A percentile compares a stretch with the other conserved stretches of the same genome.
These are phyloP conservation scores for Branchellion lobata DNA, from an alignment of 2,888 invertebrate genomes.

Conservation along the genomic window DNA sequence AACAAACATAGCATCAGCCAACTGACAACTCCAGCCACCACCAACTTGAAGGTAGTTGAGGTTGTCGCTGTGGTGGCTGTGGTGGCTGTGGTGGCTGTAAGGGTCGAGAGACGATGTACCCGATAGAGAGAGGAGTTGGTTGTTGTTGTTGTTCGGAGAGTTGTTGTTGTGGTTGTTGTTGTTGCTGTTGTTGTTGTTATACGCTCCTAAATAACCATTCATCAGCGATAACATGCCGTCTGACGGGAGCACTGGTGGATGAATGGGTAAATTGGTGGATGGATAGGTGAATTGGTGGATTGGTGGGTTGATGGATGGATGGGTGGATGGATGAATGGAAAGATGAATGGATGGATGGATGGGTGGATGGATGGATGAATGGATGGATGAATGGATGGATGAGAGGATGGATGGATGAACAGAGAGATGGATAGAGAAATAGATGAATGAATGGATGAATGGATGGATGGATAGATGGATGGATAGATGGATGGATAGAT, in stretches of 20 bases:
- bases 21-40: too few species aligned
- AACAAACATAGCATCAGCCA: too few species aligned
- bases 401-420: too few species aligned
- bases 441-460: too few species aligned
- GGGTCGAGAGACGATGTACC: conserved; percentile 79
- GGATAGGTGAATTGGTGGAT: background rate
- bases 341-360: background rate
- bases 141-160: conserved; percentile 70
- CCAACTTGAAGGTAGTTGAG: conserved; percentile 34
- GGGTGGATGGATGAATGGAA: background rate
- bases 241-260: conserved; percentile 50
- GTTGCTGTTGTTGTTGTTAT: conserved; percentile 64
- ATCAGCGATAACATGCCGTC: conserved; percentile 71
- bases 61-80: conserved; percentile 16
- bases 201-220: conserved; percentile 77
- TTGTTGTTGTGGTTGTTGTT: conserved; percentile 71
- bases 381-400: too few species aligned
- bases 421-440: too few species aligned
- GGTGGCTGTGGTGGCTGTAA: conserved; percentile 66
- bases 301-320: background rate
- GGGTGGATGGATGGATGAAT: background rate
- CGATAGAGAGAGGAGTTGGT: conserved; percentile 81
- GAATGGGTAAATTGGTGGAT: too few species aligned
- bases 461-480: too few species aligned
- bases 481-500: too few species aligned